Evolutionary conservation across 2,113 vertebrate genomes (phyloP).

Genomic region (Steatornis caripensis): DNA sequence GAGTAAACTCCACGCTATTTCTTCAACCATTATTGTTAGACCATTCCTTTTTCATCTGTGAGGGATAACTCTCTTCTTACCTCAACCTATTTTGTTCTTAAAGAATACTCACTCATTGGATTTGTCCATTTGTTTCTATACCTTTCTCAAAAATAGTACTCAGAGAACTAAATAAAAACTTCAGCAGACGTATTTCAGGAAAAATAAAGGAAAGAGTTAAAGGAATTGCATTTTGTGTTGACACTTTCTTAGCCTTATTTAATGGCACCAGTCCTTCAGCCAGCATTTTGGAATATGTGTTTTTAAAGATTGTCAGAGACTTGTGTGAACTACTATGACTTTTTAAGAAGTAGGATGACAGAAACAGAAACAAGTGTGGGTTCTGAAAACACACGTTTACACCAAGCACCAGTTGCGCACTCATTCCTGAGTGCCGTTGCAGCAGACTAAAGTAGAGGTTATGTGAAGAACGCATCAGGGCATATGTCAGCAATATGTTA

Average conservation of each 20-base stretch:
- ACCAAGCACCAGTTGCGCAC: fast-evolving
- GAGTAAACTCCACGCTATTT: background rate
- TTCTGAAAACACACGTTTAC: fast-evolving
- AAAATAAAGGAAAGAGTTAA: background rate
- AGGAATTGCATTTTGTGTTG: background rate
- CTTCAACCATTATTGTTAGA: background rate
- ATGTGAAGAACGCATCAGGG: background rate
- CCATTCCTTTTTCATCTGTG: background rate
- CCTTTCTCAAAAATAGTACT: background rate
- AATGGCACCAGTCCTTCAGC: background rate
- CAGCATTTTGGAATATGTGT: background rate
- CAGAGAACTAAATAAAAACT: background rate
- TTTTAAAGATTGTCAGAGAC: background rate
- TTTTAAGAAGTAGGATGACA: background rate
- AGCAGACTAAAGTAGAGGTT: background rate
- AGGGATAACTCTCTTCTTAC: background rate
- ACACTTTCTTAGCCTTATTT: background rate
- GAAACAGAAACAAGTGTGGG: background rate
- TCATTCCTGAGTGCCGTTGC: background rate
- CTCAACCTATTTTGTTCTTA: background rate
- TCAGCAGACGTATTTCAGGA: background rate
- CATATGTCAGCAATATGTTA: too few species aligned
- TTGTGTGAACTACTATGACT: background rate
- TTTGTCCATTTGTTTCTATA: background rate
- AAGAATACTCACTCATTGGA: background rate